Percentiles rank a stretch among this genome's conserved stretches.
Conservation (phyloP, 2,888 invertebrate species). For the Thecophora atra region DNA sequence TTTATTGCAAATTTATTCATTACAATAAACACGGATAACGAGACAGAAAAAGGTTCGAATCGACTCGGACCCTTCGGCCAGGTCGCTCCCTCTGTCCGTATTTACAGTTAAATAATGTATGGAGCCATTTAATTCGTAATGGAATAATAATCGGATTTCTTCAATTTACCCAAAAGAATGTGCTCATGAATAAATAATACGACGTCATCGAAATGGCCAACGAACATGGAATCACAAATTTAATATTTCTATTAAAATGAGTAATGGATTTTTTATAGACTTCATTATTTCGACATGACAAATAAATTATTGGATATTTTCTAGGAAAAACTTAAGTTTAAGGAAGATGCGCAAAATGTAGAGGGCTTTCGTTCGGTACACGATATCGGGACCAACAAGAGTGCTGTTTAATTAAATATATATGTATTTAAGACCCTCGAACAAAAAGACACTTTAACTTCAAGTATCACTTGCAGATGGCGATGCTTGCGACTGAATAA, state of each 20-base stretch:
- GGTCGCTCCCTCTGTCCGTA: not conserved
- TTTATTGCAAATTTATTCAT: slow-evolving; percentile 27
- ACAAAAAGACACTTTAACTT: not conserved
- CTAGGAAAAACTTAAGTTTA: no score
- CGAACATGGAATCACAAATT: not conserved
- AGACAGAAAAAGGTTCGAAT: not conserved
- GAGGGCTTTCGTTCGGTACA: no score
- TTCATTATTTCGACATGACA: no score
- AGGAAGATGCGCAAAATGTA: no score
- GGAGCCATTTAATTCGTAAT: slow-evolving; percentile 8
- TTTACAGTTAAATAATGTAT: slow-evolving; percentile 4
- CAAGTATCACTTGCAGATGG: not conserved
- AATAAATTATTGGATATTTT: no score
- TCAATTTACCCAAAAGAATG: slow-evolving; percentile 2
- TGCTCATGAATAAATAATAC: slow-evolving; percentile 7
- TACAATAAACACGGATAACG: slow-evolving; percentile 18
- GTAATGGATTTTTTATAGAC: no score
- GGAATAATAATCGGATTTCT: slow-evolving; percentile 9
- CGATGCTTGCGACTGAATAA: not conserved
- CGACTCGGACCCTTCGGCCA: not conserved
- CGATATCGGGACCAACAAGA: no score
- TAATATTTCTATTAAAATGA: not conserved
- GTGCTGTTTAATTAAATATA: no score
- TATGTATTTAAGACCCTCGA: not conserved
- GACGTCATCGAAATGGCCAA: not conserved